A percentile compares a stretch with the other conserved stretches of the same genome.
These are phyloP conservation scores for Parascotia fuliginaria DNA, from an alignment of 2,888 invertebrate species.

Conservation along the genomic window DNA sequence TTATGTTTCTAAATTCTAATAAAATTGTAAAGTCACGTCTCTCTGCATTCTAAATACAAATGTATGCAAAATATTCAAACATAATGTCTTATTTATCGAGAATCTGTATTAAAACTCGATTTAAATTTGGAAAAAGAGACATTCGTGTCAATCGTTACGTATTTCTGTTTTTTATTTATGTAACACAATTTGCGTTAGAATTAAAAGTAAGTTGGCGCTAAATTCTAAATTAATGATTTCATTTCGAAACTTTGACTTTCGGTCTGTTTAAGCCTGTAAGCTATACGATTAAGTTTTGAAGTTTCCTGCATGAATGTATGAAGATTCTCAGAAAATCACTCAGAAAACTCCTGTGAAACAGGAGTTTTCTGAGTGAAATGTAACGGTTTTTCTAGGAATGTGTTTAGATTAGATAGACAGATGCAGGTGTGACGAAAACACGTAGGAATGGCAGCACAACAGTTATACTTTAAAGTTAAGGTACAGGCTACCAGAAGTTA, in stretches of 20 bases:
- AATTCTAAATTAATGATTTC: conserved; percentile 17
- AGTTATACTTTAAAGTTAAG: too few species aligned
- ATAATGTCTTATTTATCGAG: conserved; percentile 4
- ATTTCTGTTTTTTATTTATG: conserved; percentile 10
- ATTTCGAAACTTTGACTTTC: conserved; percentile 2
- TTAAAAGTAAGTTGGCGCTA: conserved; percentile 29
- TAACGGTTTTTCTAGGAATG: background rate
- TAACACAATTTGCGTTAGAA: conserved; percentile 17
- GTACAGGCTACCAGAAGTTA: too few species aligned
- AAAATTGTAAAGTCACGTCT: conserved; percentile 27
- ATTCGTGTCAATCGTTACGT: conserved; percentile 17
- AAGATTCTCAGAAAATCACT: background rate
- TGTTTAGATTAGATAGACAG: background rate
- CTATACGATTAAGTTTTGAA: background rate
- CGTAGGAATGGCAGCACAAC: too few species aligned
- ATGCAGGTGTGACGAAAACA: background rate
- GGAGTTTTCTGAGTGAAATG: background rate
- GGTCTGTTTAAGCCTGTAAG: background rate
- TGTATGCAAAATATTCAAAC: conserved; percentile 26
- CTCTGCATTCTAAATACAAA: conserved; percentile 23
- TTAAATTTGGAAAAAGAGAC: conserved; percentile 8
- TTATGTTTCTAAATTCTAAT: conserved; percentile 9
- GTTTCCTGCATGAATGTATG: background rate
- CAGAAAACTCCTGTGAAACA: background rate
- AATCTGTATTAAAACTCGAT: conserved; percentile 13